Evolutionary conservation across 1,140 invertebrate genomes (phyloP).

Genomic region (Triops longicaudatus): DNA sequence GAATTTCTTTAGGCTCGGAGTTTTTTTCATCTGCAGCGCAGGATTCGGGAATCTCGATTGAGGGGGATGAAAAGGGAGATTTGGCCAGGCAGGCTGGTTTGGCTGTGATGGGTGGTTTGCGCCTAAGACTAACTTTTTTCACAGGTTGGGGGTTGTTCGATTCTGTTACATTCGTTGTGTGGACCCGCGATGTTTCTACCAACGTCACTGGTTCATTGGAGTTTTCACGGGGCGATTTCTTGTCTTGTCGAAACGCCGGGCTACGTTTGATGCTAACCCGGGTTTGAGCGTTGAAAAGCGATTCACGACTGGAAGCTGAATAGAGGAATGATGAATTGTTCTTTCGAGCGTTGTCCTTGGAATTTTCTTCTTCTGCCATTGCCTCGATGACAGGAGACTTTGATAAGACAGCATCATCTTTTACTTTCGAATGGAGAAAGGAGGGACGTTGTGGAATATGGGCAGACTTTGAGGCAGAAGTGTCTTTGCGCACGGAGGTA

Average conservation of each 20-base stretch:
- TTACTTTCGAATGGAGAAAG: neutral
- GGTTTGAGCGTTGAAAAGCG: conserved; percentile 21
- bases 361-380: neutral
- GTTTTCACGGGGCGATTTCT: neutral
- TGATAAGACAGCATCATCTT: neutral
- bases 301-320: neutral
- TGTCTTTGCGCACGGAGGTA: neutral
- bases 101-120: conserved; percentile 18
- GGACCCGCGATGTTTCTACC: neutral
- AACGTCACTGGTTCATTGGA: neutral
- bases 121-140: conserved; percentile 24
- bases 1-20: conserved; percentile 13
- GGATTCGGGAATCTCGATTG: neutral
- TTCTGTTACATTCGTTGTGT: neutral
- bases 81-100: neutral
- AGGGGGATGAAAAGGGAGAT: neutral
- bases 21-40: neutral
- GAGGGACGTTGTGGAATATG: neutral
- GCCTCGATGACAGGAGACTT: neutral
- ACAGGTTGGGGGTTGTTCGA: neutral
- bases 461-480: neutral
- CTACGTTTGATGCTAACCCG: conserved; percentile 27
- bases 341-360: neutral
- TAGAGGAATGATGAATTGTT: neutral
- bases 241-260: conserved; percentile 21